Percentiles rank a stretch among this genome's conserved stretches.
These are phyloP conservation scores for Galleria mellonella DNA, from an alignment of 1,140 invertebrate genomes.

Conservation along the genomic window DNA sequence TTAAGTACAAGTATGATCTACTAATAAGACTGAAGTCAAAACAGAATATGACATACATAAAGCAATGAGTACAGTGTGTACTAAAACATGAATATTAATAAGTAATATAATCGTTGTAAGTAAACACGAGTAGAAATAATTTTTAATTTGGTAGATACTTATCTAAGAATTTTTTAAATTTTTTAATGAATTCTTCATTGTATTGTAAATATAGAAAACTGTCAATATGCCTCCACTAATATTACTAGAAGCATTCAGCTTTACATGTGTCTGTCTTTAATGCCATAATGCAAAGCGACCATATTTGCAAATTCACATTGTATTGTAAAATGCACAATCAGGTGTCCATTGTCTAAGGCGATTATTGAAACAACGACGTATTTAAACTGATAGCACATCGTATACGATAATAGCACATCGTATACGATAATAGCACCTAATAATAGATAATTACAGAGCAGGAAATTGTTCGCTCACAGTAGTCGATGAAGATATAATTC, in stretches of 20 bases:
- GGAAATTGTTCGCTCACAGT: slow-evolving; percentile 23
- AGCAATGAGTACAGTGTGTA: too few species aligned
- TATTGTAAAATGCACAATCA: slow-evolving; percentile 17
- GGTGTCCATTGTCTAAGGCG: slow-evolving; percentile 33
- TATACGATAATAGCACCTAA: slow-evolving; percentile 43
- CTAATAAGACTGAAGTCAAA: too few species aligned
- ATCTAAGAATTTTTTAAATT: too few species aligned
- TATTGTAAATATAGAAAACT: too few species aligned
- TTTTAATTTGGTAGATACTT: too few species aligned
- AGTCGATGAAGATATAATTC: slow-evolving; percentile 51
- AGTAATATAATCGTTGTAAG: too few species aligned
- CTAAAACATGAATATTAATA: too few species aligned
- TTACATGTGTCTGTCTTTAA: neutral
- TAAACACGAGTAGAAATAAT: too few species aligned
- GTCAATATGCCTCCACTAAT: neutral
- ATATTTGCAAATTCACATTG: slow-evolving; percentile 28
- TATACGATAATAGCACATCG: slow-evolving; percentile 36
- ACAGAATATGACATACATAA: too few species aligned
- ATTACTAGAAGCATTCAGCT: neutral
- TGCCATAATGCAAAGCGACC: slow-evolving; percentile 14
- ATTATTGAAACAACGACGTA: slow-evolving; percentile 40
- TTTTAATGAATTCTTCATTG: too few species aligned
- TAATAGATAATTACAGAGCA: slow-evolving; percentile 43
- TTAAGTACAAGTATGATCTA: too few species aligned
- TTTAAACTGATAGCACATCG: slow-evolving; percentile 40